phyloP scores from a whole-genome alignment of 2,888 invertebrate species.

The Rhagium mordax region DNA sequence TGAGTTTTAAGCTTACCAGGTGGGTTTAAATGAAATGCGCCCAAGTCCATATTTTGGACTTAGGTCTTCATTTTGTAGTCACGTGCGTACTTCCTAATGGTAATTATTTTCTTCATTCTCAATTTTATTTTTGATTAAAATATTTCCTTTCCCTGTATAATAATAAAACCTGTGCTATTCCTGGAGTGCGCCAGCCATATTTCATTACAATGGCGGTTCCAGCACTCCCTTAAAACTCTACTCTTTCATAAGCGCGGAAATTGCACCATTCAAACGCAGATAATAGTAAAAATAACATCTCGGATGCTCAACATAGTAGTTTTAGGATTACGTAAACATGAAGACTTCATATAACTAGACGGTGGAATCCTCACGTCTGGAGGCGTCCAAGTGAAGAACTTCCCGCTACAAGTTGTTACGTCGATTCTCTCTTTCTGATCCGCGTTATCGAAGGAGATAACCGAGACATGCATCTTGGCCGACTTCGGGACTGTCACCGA shows the following conservation, averaged over 20 bases:
- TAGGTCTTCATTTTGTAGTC: no score
- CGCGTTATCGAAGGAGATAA: slow-evolving; percentile 8
- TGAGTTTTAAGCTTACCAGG: no score
- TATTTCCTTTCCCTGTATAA: no score
- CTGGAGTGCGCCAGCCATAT: no score
- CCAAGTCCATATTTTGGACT: no score
- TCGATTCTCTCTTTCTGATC: slow-evolving; percentile 34
- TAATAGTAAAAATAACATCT: slow-evolving; percentile 22
- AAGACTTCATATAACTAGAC: slow-evolving; percentile 19
- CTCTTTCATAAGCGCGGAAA: not conserved
- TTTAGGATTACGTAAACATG: slow-evolving; percentile 14
- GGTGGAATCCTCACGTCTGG: slow-evolving; percentile 27
- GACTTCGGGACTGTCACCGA: not conserved
- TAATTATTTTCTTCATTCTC: no score
- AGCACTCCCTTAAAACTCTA: no score
- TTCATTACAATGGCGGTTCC: no score
- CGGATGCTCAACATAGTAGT: slow-evolving; percentile 20
- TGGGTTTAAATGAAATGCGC: no score
- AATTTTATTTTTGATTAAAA: no score
- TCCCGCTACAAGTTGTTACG: slow-evolving; percentile 44
- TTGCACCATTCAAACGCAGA: slow-evolving; percentile 11
- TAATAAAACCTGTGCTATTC: no score
- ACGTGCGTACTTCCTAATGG: no score
- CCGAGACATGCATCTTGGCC: slow-evolving; percentile 19
- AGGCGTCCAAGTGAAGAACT: slow-evolving; percentile 43